These are phyloP conservation scores for Vespertilio murinus DNA, from an alignment of 2,797 vertebrate species.

Conservation along the genomic window DNA sequence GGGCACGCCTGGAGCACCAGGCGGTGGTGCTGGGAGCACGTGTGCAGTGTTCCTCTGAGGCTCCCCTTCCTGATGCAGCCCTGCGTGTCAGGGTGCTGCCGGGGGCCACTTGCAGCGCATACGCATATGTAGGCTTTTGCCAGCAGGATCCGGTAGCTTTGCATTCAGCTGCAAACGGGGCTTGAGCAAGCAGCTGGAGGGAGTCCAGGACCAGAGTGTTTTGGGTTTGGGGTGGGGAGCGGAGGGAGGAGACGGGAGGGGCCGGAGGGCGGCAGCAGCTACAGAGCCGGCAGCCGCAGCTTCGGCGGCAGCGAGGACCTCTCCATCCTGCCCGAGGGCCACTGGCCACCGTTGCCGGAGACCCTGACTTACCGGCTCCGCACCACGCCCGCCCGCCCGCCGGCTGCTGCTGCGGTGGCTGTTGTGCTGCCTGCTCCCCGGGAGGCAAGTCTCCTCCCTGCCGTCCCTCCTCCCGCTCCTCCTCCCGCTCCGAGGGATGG, in stretches of 20 bases:
- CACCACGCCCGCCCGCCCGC: not conserved
- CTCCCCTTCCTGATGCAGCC: conserved; percentile 81
- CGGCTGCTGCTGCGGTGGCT: conserved; percentile 72
- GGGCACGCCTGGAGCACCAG: not conserved
- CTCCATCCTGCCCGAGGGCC: conserved; percentile 70
- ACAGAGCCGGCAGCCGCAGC: conserved; percentile 84
- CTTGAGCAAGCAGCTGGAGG: conserved; percentile 90
- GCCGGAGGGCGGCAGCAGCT: conserved; percentile 75
- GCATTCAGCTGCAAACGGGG: conserved; percentile 90
- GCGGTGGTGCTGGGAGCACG: not conserved
- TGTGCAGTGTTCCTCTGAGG: conserved; percentile 67
- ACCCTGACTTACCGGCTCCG: conserved; percentile 73
- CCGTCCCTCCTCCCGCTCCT: conserved; percentile 81
- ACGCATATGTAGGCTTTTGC: conserved; percentile 84
- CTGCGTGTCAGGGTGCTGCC: conserved; percentile 83
- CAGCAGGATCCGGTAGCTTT: conserved; percentile 85
- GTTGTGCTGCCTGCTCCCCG: conserved; percentile 80
- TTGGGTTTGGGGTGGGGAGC: conserved; percentile 83
- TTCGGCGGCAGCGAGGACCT: conserved; percentile 78
- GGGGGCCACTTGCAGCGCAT: conserved; percentile 81
- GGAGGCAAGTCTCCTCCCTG: conserved; percentile 84
- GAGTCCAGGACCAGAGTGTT: conserved; percentile 89
- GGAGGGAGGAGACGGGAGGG: conserved; percentile 81
- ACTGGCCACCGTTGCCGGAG: conserved; percentile 62
- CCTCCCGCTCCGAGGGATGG: conserved; percentile 82